A percentile compares a stretch with the other conserved stretches of the same genome.
Evolutionary conservation across 2,113 vertebrate genomes (phyloP).

Genomic region (Atrichornis clamosus): DNA sequence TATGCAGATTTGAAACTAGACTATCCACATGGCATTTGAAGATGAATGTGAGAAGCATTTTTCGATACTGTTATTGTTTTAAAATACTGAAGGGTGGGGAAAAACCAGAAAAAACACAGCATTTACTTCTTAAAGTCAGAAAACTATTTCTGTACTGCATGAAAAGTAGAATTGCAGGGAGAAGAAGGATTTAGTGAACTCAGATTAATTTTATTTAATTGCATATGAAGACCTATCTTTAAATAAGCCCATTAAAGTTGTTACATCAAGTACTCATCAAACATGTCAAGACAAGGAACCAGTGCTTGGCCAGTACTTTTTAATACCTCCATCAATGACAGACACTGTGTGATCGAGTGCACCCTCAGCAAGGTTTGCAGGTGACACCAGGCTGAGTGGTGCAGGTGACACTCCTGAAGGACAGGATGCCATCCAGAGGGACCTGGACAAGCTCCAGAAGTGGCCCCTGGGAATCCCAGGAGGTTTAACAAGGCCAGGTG

Average conservation of each 20-base stretch:
- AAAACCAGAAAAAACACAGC: neutral
- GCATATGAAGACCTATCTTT: neutral
- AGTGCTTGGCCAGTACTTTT: neutral
- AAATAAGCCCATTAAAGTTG: neutral
- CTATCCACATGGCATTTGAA: neutral
- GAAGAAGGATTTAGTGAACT: neutral
- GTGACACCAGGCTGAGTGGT: neutral
- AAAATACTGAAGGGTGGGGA: neutral
- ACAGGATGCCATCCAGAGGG: fast-evolving
- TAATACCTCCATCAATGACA: neutral
- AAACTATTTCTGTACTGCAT: neutral
- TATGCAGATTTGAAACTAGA: neutral
- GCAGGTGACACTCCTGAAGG: fast-evolving
- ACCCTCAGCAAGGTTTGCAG: fast-evolving
- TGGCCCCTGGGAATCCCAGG: neutral
- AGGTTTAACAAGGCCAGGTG: neutral
- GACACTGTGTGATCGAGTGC: fast-evolving
- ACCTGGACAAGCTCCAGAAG: fast-evolving
- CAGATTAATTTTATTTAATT: neutral
- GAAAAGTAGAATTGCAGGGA: neutral
- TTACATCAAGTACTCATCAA: neutral
- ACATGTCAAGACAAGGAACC: neutral
- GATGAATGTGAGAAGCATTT: neutral
- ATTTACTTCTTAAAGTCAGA: neutral
- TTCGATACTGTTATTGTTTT: neutral